Percentiles rank a stretch among this genome's conserved stretches.
These are phyloP conservation scores for Falcaria lacertinaria DNA, from an alignment of 2,888 invertebrate genomes.

Conservation along the genomic window DNA sequence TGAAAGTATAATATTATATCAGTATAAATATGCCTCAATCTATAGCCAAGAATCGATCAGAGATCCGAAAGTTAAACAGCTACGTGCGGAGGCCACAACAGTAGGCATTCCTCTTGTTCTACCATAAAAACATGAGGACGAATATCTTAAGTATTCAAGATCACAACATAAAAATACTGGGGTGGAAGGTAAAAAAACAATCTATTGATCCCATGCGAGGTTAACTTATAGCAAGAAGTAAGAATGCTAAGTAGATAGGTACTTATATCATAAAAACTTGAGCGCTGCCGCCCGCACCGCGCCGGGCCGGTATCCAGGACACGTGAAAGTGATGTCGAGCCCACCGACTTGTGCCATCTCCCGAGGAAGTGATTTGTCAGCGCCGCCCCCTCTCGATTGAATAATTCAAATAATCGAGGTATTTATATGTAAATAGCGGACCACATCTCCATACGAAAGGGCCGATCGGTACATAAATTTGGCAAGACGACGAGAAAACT, in stretches of 20 bases:
- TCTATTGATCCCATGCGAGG: constrained; percentile 2
- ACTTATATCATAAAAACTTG: constrained; percentile 37
- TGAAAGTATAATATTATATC: no score
- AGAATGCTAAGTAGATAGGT: constrained; percentile 23
- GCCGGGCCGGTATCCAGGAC: constrained; percentile 45
- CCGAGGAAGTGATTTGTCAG: constrained; percentile 79
- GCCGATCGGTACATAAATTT: constrained; percentile 80
- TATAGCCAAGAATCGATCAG: no score
- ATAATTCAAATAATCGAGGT: constrained; percentile 81
- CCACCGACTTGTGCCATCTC: constrained; percentile 72
- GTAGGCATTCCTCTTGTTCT: no score
- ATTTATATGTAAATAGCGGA: constrained; percentile 79
- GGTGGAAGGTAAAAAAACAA: neutral
- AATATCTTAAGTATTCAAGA: no score
- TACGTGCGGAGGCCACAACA: no score
- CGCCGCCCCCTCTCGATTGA: constrained; percentile 79
- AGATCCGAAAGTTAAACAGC: no score
- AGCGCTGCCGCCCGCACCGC: no score
- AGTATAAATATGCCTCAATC: no score
- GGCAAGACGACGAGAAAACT: constrained; percentile 77
- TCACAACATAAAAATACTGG: neutral
- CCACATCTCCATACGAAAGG: constrained; percentile 80
- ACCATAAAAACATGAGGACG: no score
- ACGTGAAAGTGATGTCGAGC: constrained; percentile 63
- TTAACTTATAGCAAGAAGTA: constrained; percentile 24